Evolutionary conservation across 2,888 invertebrate genomes (phyloP).

Genomic region (Synergus laeviventris): DNA sequence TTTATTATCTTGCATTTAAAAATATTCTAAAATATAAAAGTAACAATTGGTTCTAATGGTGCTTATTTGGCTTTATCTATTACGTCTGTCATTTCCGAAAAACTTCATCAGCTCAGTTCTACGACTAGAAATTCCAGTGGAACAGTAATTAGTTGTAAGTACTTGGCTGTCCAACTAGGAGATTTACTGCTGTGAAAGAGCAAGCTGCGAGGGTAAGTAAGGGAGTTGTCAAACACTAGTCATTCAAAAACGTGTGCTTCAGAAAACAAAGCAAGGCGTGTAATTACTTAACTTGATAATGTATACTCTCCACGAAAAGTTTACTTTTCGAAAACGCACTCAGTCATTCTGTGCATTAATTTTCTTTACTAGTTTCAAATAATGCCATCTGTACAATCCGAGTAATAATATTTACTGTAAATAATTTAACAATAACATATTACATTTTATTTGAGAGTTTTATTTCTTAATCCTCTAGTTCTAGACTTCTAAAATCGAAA

Average conservation of each 20-base stretch:
- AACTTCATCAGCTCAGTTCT: background rate
- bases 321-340: background rate
- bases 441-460: too few species aligned
- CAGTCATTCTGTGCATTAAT: background rate
- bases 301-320: background rate
- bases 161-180: slow-evolving; percentile 1
- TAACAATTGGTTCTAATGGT: background rate
- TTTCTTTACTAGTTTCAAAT: too few species aligned
- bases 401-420: too few species aligned
- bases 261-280: background rate
- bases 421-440: too few species aligned
- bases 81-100: background rate
- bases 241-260: background rate
- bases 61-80: background rate
- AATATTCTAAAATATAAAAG: too few species aligned
- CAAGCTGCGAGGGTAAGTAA: slow-evolving; percentile 8
- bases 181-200: slow-evolving; percentile 27
- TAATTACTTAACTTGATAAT: background rate
- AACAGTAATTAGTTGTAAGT: slow-evolving; percentile 25
- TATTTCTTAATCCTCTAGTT: too few species aligned
- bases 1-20: too few species aligned
- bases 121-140: slow-evolving; percentile 7
- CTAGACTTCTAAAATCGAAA: too few species aligned
- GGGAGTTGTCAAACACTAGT: slow-evolving; percentile 1
- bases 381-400: too few species aligned